A percentile compares a stretch with the other conserved stretches of the same genome.
Conservation (phyloP, 2,888 invertebrate genomes). For the Diogma glabrata region DNA sequence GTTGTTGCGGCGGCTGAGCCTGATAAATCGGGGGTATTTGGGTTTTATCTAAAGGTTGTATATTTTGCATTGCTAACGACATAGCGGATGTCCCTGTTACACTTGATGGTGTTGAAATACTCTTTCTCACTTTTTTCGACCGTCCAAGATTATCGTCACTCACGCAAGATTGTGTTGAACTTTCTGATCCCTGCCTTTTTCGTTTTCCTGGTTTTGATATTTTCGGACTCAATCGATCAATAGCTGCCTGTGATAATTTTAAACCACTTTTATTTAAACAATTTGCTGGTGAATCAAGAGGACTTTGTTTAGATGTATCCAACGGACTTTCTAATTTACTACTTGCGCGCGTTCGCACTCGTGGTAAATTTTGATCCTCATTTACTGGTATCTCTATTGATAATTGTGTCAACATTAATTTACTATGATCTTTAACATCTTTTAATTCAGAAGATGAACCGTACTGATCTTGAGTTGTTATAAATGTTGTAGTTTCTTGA, state of each 20-base stretch:
- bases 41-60: not conserved
- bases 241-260: conserved; percentile 21
- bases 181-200: conserved; percentile 69
- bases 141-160: conserved; percentile 40
- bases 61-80: not conserved
- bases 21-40: too few species aligned
- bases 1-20: too few species aligned
- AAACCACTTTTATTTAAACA: conserved; percentile 31
- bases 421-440: conserved; percentile 21
- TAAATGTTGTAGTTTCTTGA: not conserved
- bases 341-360: conserved; percentile 53
- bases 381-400: conserved; percentile 70
- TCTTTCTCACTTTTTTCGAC: conserved; percentile 34
- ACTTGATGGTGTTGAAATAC: conserved; percentile 21
- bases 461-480: too few species aligned
- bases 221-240: conserved; percentile 27
- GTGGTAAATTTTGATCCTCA: conserved; percentile 34
- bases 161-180: conserved; percentile 51
- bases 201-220: conserved; percentile 42
- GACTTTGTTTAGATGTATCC: conserved; percentile 41
- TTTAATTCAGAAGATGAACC: conserved; percentile 12
- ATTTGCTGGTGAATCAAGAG: conserved; percentile 38
- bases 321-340: conserved; percentile 58
- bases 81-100: conserved; percentile 7
- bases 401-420: conserved; percentile 58